Evolutionary conservation across 1,140 invertebrate genomes (phyloP).

Genomic region (Portunus trituberculatus): DNA sequence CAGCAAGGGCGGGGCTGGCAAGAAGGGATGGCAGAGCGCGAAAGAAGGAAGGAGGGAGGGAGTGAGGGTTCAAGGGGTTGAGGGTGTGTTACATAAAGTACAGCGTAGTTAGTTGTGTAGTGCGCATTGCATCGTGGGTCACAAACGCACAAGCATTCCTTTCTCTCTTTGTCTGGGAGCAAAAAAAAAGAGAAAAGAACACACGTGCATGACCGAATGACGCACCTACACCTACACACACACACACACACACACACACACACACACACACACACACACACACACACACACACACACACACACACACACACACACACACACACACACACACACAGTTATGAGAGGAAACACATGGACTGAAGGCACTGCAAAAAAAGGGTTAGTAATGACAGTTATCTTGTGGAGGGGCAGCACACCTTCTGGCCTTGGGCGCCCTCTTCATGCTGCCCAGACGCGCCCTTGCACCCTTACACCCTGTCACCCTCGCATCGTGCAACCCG

Average conservation of each 20-base stretch:
- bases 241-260: conserved; percentile 20
- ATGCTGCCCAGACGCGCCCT: not conserved
- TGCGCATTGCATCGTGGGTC: no score
- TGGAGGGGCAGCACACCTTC: not conserved
- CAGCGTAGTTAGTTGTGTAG: not conserved
- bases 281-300: conserved; percentile 20
- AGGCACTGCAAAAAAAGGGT: not conserved
- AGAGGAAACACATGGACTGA: no score
- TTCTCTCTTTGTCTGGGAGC: not conserved
- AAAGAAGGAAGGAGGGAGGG: not conserved
- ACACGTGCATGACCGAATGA: no score
- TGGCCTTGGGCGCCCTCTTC: not conserved
- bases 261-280: conserved; percentile 20
- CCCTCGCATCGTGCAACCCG: not conserved
- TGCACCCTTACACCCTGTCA: not conserved
- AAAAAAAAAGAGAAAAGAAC: no score
- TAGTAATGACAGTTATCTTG: not conserved
- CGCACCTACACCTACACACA: not conserved
- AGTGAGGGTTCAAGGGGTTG: not conserved
- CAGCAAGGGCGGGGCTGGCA: not conserved
- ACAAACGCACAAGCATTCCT: not conserved
- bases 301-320: conserved; percentile 6
- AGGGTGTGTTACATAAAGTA: not conserved
- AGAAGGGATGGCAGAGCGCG: not conserved
- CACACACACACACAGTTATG: not conserved